Evolutionary conservation across 2,113 vertebrate genomes (phyloP), one percentile per base, ranked within the genome.

Genomic region (Emberiza fucata): DNA sequence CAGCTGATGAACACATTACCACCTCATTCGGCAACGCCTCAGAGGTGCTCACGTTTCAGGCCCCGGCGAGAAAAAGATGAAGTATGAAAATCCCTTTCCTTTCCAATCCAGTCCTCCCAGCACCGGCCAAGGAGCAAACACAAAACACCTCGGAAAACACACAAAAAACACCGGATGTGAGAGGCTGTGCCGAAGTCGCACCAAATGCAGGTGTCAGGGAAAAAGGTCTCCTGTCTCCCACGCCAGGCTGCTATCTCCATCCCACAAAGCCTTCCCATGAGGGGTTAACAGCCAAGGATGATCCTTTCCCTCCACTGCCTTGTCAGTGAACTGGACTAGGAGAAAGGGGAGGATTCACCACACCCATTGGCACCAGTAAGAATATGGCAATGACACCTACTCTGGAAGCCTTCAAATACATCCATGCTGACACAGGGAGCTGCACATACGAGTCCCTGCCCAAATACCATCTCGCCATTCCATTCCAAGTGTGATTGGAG

Each of bases 1-100:
- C 93, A 96, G 96, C 96, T 94, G 94, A 97, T 95, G 96, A 97
- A 96, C 94, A 91, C 96, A 94, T 96, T 97, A 96, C 96, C 96
- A 94, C 95, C 96, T 96, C 96, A 83, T 97, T 95, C 90, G 80
- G 92, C 94, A 95, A 88, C 90, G 69, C 96, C 95, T 96, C 27
- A 9, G 92, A 94, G 95, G 93, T 89, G 17, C 96, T 97, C 93
- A 95, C 94, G 16, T 97, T 96, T 96, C 96, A 96, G 94, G 80
- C 95, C 72, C 79, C 18, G 72, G 39, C 1, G 72, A 97, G 93
- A 96, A 97, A 97, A 96, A 96, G 96, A 97, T 97, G 96, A 97
- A 97, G 96, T 97, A 97, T 96, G 96, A 97, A 97, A 97, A 97
- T 92, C 88, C 60, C 82, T 96, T 97, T 97, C 95, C 95, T 94